Conservation (phyloP, 2,888 invertebrate species). For the Drosophila melanosoma region DNA sequence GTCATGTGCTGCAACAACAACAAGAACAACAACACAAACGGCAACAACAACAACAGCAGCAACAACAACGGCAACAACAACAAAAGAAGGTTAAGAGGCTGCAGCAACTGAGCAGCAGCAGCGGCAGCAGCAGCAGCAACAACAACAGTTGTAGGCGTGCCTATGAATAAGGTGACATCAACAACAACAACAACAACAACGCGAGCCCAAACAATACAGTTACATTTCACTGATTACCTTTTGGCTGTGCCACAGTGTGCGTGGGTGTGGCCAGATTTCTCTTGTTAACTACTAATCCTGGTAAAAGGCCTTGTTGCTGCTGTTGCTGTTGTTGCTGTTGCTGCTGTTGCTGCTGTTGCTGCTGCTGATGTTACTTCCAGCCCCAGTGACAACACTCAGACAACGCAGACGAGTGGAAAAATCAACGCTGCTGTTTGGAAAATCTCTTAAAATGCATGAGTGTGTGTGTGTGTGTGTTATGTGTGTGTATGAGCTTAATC, state of each 20-base stretch:
- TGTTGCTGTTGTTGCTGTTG: slow-evolving; percentile 34
- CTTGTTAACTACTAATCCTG: slow-evolving; percentile 81
- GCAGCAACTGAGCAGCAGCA: slow-evolving; percentile 27
- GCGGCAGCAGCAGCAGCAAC: slow-evolving; percentile 51
- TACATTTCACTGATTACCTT: slow-evolving; percentile 82
- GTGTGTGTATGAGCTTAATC: slow-evolving; percentile 52
- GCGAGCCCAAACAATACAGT: slow-evolving; percentile 73
- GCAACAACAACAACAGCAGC: slow-evolving; percentile 4
- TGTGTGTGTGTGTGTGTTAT: slow-evolving; percentile 4
- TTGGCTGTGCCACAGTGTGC: slow-evolving; percentile 59
- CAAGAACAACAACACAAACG: slow-evolving; percentile 11
- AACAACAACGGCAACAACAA: slow-evolving; percentile 4
- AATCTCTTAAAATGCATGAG: background rate
- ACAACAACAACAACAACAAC: slow-evolving; percentile 40
- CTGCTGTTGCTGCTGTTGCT: slow-evolving; percentile 28
- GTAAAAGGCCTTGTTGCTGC: slow-evolving; percentile 77
- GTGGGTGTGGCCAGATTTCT: slow-evolving; percentile 75
- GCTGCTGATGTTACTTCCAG: slow-evolving; percentile 18
- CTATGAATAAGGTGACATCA: slow-evolving; percentile 62
- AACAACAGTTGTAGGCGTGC: slow-evolving; percentile 46
- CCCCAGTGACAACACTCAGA: slow-evolving; percentile 56
- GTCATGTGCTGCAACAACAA: slow-evolving; percentile 37
- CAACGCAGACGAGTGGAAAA: slow-evolving; percentile 73
- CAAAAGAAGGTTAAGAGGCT: slow-evolving; percentile 16
- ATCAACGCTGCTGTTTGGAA: slow-evolving; percentile 66